A percentile compares a stretch with the other conserved stretches of the same genome.
These are phyloP conservation scores for Tolmerus cingulatus DNA, from an alignment of 2,888 invertebrate genomes.

Conservation along the genomic window DNA sequence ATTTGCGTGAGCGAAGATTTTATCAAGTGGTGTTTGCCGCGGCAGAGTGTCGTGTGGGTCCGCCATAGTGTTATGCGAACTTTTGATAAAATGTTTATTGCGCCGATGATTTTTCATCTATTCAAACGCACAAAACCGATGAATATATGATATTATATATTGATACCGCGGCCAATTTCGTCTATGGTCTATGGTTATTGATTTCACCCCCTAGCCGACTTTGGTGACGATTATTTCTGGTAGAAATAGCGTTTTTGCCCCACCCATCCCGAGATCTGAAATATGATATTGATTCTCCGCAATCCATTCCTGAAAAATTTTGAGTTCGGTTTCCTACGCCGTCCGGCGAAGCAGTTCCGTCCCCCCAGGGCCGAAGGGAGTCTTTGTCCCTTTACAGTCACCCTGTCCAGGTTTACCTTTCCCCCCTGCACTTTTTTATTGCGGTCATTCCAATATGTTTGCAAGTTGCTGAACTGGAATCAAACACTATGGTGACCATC, in stretches of 20 bases:
- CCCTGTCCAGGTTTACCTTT: not conserved
- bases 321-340: slow-evolving; percentile 6
- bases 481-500: slow-evolving; percentile 48
- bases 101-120: not conserved
- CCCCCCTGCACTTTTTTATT: slow-evolving; percentile 46
- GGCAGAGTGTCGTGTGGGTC: not conserved
- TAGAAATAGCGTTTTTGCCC: not conserved
- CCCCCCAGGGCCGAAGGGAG: not conserved
- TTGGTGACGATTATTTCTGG: not conserved
- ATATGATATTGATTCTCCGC: slow-evolving; percentile 45
- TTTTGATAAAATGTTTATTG: slow-evolving; percentile 18
- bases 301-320: slow-evolving; percentile 42
- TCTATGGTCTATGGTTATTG: not conserved
- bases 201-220: not conserved
- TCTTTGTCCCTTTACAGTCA: not conserved
- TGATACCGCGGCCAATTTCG: not conserved
- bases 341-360: not conserved
- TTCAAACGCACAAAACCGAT: not conserved
- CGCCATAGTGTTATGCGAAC: slow-evolving; percentile 6
- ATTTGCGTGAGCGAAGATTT: slow-evolving; percentile 24
- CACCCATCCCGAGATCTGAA: not conserved
- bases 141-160: too few relatives aligned
- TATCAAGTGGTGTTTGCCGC: slow-evolving; percentile 17
- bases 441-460: slow-evolving; percentile 50
- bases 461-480: slow-evolving; percentile 49